These are phyloP conservation scores for Indicator maculatus DNA, from an alignment of 2,113 vertebrate genomes.

Conservation along the genomic window DNA sequence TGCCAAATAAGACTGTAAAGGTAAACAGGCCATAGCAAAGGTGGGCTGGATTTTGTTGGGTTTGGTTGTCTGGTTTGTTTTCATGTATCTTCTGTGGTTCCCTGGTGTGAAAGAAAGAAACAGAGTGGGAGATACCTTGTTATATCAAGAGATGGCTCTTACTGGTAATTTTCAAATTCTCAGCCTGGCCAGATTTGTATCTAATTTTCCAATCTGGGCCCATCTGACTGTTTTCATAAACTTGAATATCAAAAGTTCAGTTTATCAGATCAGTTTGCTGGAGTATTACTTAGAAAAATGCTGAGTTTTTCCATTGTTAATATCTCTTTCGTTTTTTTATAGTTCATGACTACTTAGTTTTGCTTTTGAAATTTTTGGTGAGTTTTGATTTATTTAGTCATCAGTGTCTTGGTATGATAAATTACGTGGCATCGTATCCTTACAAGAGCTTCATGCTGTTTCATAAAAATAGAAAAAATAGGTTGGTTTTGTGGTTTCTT, in stretches of 20 bases:
- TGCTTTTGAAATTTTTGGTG: neutral
- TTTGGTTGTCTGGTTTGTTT: neutral
- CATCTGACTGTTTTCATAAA: neutral
- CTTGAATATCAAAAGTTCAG: neutral
- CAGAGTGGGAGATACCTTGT: neutral
- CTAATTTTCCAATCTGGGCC: neutral
- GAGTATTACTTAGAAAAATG: neutral
- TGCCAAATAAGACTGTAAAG: neutral
- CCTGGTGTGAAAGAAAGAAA: neutral
- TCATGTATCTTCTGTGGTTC: neutral
- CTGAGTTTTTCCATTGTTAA: neutral
- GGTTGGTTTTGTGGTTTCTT: too few species aligned
- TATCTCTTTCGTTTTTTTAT: neutral
- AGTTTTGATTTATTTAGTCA: neutral
- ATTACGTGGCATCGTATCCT: neutral
- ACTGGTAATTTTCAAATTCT: neutral
- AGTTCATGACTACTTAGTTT: neutral
- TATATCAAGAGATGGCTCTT: neutral
- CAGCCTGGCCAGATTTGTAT: neutral
- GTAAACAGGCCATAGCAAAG: neutral
- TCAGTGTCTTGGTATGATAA: neutral
- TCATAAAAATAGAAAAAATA: neutral
- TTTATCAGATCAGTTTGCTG: neutral
- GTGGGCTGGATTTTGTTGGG: neutral
- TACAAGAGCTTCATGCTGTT: neutral